Evolutionary conservation across 2,888 invertebrate genomes (phyloP).

Genomic region (Strigamia transsilvanica): DNA sequence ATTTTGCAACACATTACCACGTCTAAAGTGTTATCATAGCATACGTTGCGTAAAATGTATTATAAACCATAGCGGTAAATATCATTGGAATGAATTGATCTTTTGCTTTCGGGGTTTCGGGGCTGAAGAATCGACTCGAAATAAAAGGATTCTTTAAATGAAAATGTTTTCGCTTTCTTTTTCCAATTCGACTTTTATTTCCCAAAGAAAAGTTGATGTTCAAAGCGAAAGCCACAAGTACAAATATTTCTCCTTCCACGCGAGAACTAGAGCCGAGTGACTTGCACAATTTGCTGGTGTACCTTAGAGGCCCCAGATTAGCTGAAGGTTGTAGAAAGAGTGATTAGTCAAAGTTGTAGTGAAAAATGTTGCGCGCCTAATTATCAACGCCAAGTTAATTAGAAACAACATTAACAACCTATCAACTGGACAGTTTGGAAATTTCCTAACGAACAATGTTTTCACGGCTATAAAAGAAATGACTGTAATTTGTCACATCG

Average conservation of each 20-base stretch:
- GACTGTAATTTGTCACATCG: neutral
- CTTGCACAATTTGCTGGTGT: slow-evolving; percentile 1
- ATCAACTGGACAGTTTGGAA: slow-evolving; percentile 21
- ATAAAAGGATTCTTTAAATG: neutral
- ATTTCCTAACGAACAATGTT: neutral
- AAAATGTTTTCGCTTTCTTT: neutral
- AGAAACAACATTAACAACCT: slow-evolving; percentile 26
- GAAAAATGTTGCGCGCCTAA: slow-evolving; percentile 30
- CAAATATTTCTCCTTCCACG: neutral
- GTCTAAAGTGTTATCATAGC: slow-evolving; percentile 21
- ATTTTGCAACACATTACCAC: slow-evolving; percentile 26
- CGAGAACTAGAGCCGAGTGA: neutral
- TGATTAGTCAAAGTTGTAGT: slow-evolving; percentile 20
- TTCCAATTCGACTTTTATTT: slow-evolving; percentile 7
- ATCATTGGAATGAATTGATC: slow-evolving; percentile 30
- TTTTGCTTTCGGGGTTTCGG: neutral
- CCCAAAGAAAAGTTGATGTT: neutral
- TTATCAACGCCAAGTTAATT: slow-evolving; percentile 30
- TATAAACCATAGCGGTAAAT: slow-evolving; percentile 17
- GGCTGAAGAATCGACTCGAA: neutral
- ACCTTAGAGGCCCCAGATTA: slow-evolving; percentile 9
- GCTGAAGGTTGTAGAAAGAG: slow-evolving; percentile 9
- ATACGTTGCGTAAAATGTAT: neutral
- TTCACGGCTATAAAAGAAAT: neutral
- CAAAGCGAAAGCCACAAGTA: neutral